Evolutionary conservation across 2,113 vertebrate genomes (phyloP).

Genomic region (Brachypteracias leptosomus): DNA sequence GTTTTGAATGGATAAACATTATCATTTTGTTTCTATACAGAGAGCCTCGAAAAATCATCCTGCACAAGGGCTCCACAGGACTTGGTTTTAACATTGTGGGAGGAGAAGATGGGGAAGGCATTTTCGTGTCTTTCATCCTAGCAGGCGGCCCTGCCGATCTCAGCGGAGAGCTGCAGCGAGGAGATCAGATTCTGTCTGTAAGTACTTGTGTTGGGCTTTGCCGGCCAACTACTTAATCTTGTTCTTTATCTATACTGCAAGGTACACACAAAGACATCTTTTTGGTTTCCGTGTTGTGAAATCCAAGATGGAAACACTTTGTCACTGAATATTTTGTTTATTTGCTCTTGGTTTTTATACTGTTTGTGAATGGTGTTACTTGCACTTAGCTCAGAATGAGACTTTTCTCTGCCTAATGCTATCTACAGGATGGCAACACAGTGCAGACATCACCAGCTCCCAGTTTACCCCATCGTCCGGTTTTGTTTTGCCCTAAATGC

Average conservation of each 20-base stretch:
- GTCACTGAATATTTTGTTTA: background rate
- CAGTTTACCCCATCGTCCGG: background rate
- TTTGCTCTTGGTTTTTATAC: background rate
- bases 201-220: slow-evolving; percentile 61
- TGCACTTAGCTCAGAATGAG: background rate
- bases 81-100: slow-evolving; percentile 98
- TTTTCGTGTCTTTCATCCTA: slow-evolving; percentile 97
- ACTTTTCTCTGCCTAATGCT: background rate
- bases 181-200: slow-evolving; percentile 95
- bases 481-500: background rate
- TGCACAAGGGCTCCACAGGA: slow-evolving; percentile 95
- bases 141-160: slow-evolving; percentile 95
- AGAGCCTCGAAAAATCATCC: slow-evolving; percentile 92
- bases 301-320: background rate
- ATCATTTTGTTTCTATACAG: slow-evolving; percentile 78
- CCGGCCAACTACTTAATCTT: background rate
- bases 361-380: background rate
- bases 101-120: slow-evolving; percentile 96
- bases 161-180: slow-evolving; percentile 92
- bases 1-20: background rate
- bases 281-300: background rate
- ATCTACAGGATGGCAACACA: background rate
- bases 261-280: background rate
- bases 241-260: background rate
- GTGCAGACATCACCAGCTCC: background rate